These are phyloP conservation scores for Diarsia rubi DNA, from an alignment of 2,888 invertebrate genomes.

Conservation along the genomic window DNA sequence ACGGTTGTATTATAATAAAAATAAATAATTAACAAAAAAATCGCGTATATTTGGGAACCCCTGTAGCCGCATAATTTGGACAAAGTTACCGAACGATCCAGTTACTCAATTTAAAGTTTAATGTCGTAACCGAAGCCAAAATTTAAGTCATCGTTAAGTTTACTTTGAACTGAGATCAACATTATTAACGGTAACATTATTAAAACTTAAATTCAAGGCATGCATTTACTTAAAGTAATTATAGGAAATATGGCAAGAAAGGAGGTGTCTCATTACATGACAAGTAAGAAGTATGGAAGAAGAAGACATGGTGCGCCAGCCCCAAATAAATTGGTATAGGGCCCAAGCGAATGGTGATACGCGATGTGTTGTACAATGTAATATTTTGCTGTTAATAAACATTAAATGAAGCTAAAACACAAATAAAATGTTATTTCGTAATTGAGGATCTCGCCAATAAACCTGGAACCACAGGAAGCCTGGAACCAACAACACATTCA, in stretches of 20 bases:
- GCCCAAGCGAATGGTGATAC: too few relatives aligned
- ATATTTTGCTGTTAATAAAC: not conserved
- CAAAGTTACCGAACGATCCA: constrained; percentile 34
- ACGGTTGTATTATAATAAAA: not conserved
- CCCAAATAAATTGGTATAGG: too few relatives aligned
- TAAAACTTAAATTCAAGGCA: constrained; percentile 9
- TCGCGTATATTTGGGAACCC: not conserved
- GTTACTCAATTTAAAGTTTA: constrained; percentile 48
- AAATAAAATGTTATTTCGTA: too few relatives aligned
- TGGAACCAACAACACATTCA: not conserved
- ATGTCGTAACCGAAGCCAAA: constrained; percentile 32
- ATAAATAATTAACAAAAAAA: not conserved
- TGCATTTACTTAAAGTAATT: not conserved
- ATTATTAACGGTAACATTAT: constrained; percentile 30
- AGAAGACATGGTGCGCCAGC: too few relatives aligned
- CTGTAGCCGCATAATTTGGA: constrained; percentile 23
- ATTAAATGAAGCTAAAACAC: not conserved
- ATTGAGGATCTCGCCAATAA: not conserved
- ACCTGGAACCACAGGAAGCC: too few relatives aligned
- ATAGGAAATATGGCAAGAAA: not conserved
- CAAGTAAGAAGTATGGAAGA: too few relatives aligned
- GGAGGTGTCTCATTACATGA: too few relatives aligned
- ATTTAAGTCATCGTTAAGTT: constrained; percentile 35
- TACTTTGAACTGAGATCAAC: constrained; percentile 27
- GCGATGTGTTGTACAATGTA: not conserved